Conservation (phyloP, 2,797 vertebrate species). For the Enteromius treurensis region DNA sequence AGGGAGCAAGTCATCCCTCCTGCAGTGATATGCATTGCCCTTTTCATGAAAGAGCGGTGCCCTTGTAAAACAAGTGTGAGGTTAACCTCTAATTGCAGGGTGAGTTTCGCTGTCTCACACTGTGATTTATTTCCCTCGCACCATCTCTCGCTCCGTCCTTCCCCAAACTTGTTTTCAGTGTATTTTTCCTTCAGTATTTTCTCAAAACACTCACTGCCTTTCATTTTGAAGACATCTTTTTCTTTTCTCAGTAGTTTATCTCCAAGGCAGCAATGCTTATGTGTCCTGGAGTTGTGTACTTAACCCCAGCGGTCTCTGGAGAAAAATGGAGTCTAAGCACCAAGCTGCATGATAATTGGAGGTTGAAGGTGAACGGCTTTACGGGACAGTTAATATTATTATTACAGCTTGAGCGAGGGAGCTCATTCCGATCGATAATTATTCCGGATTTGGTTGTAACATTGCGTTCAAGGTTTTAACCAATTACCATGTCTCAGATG, state of each 20-base stretch:
- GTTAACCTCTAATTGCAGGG: conserved; percentile 74
- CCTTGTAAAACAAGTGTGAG: conserved; percentile 64
- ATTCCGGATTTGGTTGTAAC: conserved; percentile 11
- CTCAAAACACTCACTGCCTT: neutral
- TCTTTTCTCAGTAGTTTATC: conserved; percentile 29
- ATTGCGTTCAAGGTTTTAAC: conserved; percentile 9
- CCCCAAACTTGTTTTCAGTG: neutral
- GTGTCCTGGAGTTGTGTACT: conserved; percentile 34
- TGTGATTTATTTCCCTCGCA: conserved; percentile 50
- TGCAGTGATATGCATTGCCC: conserved; percentile 45
- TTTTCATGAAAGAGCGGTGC: conserved; percentile 59
- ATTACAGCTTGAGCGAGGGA: conserved; percentile 43
- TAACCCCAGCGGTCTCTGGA: conserved; percentile 39
- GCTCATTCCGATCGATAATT: conserved; percentile 34
- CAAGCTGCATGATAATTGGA: conserved; percentile 35
- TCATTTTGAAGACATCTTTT: conserved; percentile 13
- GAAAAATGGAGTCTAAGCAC: conserved; percentile 34
- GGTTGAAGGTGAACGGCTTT: conserved; percentile 41
- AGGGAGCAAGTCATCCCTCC: neutral
- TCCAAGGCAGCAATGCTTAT: conserved; percentile 24
- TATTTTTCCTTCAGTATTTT: conserved; percentile 1
- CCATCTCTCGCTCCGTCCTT: conserved; percentile 18
- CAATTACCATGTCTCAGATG: conserved; percentile 30
- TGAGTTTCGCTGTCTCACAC: conserved; percentile 59
- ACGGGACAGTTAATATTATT: conserved; percentile 39